Evolutionary conservation across 1,140 invertebrate species (phyloP).

Genomic region (Calliphora vicina): DNA sequence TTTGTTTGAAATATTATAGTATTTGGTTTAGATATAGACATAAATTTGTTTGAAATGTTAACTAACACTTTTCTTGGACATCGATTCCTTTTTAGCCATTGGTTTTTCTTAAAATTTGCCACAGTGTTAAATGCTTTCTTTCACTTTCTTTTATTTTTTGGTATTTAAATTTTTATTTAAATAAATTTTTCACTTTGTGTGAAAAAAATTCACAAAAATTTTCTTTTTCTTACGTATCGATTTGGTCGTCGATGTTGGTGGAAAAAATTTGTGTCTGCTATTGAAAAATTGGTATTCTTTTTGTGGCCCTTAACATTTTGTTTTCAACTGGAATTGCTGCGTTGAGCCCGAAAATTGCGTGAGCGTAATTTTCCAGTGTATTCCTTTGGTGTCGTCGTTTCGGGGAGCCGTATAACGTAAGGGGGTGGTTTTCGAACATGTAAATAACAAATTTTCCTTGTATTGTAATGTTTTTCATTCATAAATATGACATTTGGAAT

Average conservation of each 20-base stretch:
- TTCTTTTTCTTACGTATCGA: constrained; percentile 57
- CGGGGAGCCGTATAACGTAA: background rate
- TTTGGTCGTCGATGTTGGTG: constrained; percentile 51
- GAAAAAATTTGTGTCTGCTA: constrained; percentile 28
- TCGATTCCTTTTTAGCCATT: constrained; percentile 40
- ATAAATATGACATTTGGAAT: constrained; percentile 25
- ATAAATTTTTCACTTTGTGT: constrained; percentile 37
- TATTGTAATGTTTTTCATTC: constrained; percentile 32
- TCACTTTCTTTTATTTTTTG: no score
- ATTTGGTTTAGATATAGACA: background rate
- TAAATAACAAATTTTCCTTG: background rate
- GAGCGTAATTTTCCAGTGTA: constrained; percentile 33
- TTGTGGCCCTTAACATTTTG: constrained; percentile 9
- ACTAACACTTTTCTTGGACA: constrained; percentile 61
- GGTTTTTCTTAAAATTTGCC: constrained; percentile 30
- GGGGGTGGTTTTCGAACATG: background rate
- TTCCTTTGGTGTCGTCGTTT: background rate
- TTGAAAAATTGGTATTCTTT: constrained; percentile 34
- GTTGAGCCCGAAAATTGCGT: constrained; percentile 34
- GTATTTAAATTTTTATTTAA: constrained; percentile 23
- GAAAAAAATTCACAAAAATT: background rate
- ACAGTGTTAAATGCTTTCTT: no score
- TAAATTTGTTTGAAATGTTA: constrained; percentile 14
- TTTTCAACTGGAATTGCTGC: constrained; percentile 10
- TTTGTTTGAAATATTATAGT: background rate